phyloP scores from a whole-genome alignment of 2,888 invertebrate genomes.

The Steromphala cineraria region DNA sequence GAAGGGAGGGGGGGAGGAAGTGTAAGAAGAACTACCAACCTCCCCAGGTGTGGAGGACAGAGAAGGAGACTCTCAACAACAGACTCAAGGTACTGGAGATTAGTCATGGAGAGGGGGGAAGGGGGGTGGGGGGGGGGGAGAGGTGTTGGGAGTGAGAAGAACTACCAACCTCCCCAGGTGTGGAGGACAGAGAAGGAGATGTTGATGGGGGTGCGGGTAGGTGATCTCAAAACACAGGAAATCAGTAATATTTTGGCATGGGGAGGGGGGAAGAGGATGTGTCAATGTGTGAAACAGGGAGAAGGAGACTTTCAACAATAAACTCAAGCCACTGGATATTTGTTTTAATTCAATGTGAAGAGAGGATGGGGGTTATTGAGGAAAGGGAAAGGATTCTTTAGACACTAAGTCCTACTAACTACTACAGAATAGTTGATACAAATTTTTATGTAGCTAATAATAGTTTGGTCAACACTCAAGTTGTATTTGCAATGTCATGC shows the following conservation, averaged over 20 bases:
- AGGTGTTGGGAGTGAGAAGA: conserved; percentile 61
- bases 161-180: conserved; percentile 55
- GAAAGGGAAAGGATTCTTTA: no score
- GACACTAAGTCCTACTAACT: no score
- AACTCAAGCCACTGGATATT: conserved; percentile 48
- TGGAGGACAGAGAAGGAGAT: conserved; percentile 61
- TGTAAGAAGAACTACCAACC: conserved; percentile 59
- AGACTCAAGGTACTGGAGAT: conserved; percentile 52
- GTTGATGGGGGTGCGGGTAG: no score
- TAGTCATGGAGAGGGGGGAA: no score
- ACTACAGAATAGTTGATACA: no score
- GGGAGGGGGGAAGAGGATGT: no score
- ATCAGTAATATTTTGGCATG: conserved; percentile 43
- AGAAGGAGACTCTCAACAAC: conserved; percentile 58
- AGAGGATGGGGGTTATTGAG: no score
- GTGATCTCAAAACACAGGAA: conserved; percentile 54
- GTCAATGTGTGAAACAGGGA: conserved; percentile 58
- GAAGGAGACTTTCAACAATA: conserved; percentile 56
- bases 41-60: conserved; percentile 55
- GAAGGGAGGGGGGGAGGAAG: no score
- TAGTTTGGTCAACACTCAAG: no score
- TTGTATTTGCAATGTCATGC: no score
- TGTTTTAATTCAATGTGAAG: no score
- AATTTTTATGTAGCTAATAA: no score
- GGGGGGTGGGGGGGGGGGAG: conserved; percentile 24